These are phyloP conservation scores for Sapajus apella DNA, from an alignment of 2,113 vertebrate species.

Conservation along the genomic window DNA sequence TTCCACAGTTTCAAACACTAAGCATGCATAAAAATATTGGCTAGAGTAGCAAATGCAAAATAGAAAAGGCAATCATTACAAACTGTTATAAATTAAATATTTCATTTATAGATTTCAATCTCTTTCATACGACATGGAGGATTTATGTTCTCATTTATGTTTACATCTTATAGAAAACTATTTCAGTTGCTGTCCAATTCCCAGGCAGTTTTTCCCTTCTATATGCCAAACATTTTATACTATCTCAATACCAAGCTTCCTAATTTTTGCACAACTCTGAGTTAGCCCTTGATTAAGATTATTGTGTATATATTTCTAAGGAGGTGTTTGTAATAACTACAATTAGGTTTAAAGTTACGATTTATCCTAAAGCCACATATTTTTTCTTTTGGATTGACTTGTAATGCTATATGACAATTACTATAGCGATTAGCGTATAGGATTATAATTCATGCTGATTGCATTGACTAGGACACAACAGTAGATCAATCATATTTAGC, in stretches of 20 bases:
- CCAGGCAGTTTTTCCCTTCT: neutral
- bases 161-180: neutral
- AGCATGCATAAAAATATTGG: neutral
- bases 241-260: neutral
- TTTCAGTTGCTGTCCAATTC: neutral
- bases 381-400: neutral
- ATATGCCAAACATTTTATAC: neutral
- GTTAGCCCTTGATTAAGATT: neutral
- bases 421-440: too few species aligned
- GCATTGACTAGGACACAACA: neutral
- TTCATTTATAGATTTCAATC: neutral
- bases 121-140: neutral
- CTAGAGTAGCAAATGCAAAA: neutral
- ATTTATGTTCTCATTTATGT: neutral
- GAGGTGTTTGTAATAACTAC: neutral
- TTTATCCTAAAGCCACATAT: neutral
- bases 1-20: neutral
- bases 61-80: neutral
- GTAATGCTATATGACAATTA: neutral
- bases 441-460: too few species aligned
- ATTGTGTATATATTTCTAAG: neutral
- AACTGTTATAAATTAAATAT: neutral
- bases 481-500: neutral
- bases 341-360: neutral
- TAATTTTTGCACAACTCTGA: neutral